Evolutionary conservation across 92 coral and sea anemone species (phyloP), one percentile per base, ranked within the genome.

Genomic region (Virgularia gustaviana): DNA sequence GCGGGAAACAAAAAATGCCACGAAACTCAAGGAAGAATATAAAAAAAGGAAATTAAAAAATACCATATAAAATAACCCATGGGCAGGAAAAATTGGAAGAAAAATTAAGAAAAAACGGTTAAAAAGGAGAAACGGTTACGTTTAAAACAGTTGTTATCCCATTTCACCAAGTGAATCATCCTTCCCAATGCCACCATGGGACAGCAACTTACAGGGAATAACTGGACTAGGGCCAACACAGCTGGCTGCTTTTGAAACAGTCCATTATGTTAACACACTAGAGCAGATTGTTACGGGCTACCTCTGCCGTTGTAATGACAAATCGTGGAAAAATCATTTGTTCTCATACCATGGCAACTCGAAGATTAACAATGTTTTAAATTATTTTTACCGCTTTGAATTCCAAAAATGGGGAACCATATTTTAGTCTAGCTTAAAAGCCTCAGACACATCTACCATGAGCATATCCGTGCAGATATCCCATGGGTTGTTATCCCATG

Each of bases 351-450:
- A 18, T 10, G 18, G 28, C 15, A 22, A 23, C 0, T 29, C 51
- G 10, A 32, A 33, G 20, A 8, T 2, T 18, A 33, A 49, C 13
- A 71, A 49, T 9, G 70, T 78, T 0, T 29, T 61, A 1, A 83
- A 65, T 13, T 83, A 61, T 20, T 78, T 83, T 16, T 83, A 83
- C 9, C 71, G 83, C 0, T 64, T 78, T 19, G 84, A 78, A 23
- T 83, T 83, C 44, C 79, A 76, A 35, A 35, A 64, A 10, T 1
- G 81, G 3, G 81, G 77, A 0, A 78, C 87, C 39, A 36, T 83
- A 7, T 25, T 58, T 13, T 81, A 34, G 80, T 83, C 0, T 84
- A 85, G 81, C 32, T 79, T 9, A 38, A 67, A 41, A 70, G 54
- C 36, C 0, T 84, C 1, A 8, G 12, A 28, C 33, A 9, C 4